Evolutionary conservation across 2,113 vertebrate genomes (phyloP), one percentile per base, ranked within the genome.

Genomic region (Rallus limicola): DNA sequence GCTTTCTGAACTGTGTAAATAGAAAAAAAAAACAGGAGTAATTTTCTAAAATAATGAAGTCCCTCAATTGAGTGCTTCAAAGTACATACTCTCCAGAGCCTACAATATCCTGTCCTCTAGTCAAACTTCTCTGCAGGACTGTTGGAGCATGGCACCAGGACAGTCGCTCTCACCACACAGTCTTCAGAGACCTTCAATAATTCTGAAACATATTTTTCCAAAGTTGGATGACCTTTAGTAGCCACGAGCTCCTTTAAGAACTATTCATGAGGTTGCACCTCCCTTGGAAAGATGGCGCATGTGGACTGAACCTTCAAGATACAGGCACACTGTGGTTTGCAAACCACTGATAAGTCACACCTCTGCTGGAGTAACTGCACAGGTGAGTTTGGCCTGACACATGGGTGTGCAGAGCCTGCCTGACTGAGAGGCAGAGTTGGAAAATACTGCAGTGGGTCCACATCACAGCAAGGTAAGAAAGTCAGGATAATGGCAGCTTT

Each of bases 341-440:
- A 36, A 88, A 40, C 9, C 38, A 67, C 29, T 0, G 0, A 13
- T 33, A 69, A 31, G 31, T 36, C 8, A 15, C 19, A 56, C 6
- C 6, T 25, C 46, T 21, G 16, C n/a, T 6, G 5, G 31, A 70
- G 28, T 25, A 26, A 63, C 10, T 13, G 44, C 67, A 76, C 12
- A 4, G 0, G 0, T 20, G 59, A 12, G 31, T 38, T 91, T 59
- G 69, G 52, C 52, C 46, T 72, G 65, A 71, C 50, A 71, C 1
- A 11, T 2, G 9, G 18, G 24, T 25, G 36, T 70, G 46, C 63
- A 92, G 44, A 31, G 75, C 34, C 48, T 86, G 86, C 29, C 67
- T 34, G 29, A 55, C 2, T 15, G 36, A 78, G 23, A 76, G 25
- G 55, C 33, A 82, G 42, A n/a, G 11, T 1, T 36, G 74, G 70